phyloP scores from a whole-genome alignment of 2,113 vertebrate species.

The Odobenus rosmarus region DNA sequence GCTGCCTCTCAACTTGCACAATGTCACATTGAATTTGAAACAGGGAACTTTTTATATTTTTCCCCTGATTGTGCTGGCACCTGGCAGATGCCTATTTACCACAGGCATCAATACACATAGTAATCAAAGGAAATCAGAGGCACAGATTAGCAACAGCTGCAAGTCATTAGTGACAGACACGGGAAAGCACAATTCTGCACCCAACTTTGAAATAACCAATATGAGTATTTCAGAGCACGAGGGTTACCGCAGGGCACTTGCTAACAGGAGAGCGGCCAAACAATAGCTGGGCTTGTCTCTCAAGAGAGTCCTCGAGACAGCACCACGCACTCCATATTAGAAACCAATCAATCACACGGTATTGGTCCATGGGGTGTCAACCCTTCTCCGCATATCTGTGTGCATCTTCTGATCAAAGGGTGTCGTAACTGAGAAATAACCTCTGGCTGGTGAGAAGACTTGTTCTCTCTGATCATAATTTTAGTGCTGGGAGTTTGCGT shows the following conservation, averaged over 20 bases:
- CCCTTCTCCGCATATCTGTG: constrained; percentile 48
- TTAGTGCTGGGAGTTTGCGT: neutral
- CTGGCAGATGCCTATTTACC: constrained; percentile 93
- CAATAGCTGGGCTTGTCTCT: constrained; percentile 89
- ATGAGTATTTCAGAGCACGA: constrained; percentile 85
- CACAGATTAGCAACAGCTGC: constrained; percentile 92
- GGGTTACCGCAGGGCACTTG: constrained; percentile 87
- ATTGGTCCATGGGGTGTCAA: constrained; percentile 33
- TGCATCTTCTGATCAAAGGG: accelerated
- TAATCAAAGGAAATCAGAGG: constrained; percentile 92
- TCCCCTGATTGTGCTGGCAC: constrained; percentile 91
- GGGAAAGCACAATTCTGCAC: constrained; percentile 90
- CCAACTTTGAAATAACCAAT: constrained; percentile 89
- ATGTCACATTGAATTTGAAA: constrained; percentile 93
- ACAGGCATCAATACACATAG: constrained; percentile 92
- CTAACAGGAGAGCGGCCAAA: constrained; percentile 83
- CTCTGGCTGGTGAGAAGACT: constrained; percentile 16
- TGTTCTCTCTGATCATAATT: neutral
- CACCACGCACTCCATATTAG: constrained; percentile 15
- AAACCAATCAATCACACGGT: constrained; percentile 74
- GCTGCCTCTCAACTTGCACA: constrained; percentile 88
- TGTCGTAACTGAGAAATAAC: neutral
- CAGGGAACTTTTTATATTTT: constrained; percentile 92
- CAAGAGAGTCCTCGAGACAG: constrained; percentile 75
- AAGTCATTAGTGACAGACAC: constrained; percentile 92